Conservation (phyloP, 2,888 invertebrate genomes). For the Platycnemis pennipes region DNA sequence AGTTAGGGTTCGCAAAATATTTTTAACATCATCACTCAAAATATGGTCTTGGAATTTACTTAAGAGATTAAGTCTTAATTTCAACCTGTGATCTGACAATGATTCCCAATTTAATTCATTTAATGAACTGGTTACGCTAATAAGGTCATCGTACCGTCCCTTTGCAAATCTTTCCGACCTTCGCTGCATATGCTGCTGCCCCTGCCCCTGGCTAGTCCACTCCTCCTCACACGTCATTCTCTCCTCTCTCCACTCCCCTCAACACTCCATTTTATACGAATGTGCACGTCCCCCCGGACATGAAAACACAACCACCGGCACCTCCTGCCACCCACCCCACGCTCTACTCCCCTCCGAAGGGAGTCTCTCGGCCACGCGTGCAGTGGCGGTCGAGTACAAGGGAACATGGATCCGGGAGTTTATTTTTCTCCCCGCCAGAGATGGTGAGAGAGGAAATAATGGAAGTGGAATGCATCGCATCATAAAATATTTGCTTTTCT, state of each 20-base stretch:
- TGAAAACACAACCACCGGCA: conserved; percentile 37
- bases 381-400: conserved; percentile 26
- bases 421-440: conserved; percentile 31
- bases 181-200: not conserved
- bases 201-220: not conserved
- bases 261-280: not conserved
- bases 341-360: not conserved
- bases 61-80: no score
- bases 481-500: conserved; percentile 61
- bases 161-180: not conserved
- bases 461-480: conserved; percentile 14
- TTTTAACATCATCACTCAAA: no score
- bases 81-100: no score
- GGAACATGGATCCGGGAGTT: conserved; percentile 4
- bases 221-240: not conserved
- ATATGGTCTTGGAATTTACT: no score
- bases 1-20: no score
- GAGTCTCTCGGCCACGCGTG: not conserved
- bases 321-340: not conserved
- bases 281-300: conserved; percentile 24
- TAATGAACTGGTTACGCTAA: no score
- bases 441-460: not conserved
- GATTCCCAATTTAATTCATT: no score
- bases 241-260: not conserved
- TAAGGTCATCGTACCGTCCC: no score